These are phyloP conservation scores for Phalera bucephala DNA, from an alignment of 2,888 invertebrate species.

Conservation along the genomic window DNA sequence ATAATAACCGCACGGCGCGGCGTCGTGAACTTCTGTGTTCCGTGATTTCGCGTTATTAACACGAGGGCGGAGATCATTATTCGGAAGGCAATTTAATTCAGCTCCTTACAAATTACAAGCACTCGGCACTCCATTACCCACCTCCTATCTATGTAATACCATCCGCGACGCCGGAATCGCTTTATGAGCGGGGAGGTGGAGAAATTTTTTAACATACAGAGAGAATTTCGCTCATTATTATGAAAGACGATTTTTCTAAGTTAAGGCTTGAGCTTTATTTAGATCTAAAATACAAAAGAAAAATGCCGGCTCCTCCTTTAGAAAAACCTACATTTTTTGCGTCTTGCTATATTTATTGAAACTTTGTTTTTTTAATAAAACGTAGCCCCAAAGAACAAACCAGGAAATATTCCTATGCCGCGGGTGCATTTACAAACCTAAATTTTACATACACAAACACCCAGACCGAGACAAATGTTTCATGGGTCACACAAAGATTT, in stretches of 20 bases:
- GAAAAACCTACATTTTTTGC: too few species aligned
- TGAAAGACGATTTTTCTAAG: conserved; percentile 14
- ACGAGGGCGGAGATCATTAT: conserved; percentile 36
- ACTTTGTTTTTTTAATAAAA: too few species aligned
- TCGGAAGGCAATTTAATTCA: conserved; percentile 40
- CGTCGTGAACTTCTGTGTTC: conserved; percentile 17
- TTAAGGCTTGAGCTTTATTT: neutral
- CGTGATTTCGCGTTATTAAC: conserved; percentile 40
- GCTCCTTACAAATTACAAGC: conserved; percentile 43
- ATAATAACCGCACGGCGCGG: conserved; percentile 10
- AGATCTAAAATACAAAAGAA: neutral
- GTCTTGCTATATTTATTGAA: too few species aligned
- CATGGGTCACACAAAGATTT: too few species aligned
- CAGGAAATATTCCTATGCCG: too few species aligned
- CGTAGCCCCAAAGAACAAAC: too few species aligned
- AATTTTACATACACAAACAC: too few species aligned
- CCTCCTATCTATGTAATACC: conserved; percentile 35
- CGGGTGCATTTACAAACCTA: too few species aligned
- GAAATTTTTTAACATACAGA: conserved; percentile 31
- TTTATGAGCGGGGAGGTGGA: conserved; percentile 28
- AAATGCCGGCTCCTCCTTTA: too few species aligned
- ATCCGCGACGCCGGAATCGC: conserved; percentile 24
- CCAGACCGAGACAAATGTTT: too few species aligned
- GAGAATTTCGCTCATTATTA: conserved; percentile 19
- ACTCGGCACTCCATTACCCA: conserved; percentile 41